phyloP scores from a whole-genome alignment of 2,113 vertebrate genomes.

The Odontophorus gujanensis region DNA sequence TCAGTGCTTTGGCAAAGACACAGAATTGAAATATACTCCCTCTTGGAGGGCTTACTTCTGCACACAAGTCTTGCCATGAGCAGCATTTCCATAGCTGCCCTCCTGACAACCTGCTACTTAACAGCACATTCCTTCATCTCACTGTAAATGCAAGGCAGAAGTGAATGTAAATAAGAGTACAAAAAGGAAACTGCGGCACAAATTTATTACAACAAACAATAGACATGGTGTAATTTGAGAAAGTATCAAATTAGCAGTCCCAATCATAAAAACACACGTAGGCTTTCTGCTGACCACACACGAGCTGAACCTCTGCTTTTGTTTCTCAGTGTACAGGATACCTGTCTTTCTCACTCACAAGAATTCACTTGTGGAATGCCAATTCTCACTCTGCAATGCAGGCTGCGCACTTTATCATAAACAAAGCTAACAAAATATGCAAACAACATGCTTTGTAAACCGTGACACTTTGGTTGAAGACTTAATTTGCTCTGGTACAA shows the following conservation, averaged over 20 bases:
- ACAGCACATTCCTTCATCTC: neutral
- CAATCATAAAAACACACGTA: neutral
- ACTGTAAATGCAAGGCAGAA: neutral
- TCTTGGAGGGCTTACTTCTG: neutral
- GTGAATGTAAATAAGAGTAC: neutral
- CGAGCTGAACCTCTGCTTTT: neutral
- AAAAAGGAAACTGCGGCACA: neutral
- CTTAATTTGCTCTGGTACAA: neutral
- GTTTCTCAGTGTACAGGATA: neutral
- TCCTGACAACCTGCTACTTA: neutral
- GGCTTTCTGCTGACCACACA: neutral
- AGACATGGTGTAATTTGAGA: neutral
- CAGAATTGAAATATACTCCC: neutral
- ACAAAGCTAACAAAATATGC: neutral
- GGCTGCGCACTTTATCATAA: neutral
- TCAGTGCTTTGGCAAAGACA: neutral
- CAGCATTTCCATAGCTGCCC: neutral
- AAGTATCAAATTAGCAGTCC: neutral
- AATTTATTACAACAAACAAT: neutral
- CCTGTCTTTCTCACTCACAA: neutral
- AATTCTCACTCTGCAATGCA: neutral
- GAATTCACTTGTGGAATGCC: neutral
- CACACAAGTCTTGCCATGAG: neutral
- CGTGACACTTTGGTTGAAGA: neutral
- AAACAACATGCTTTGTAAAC: neutral